phyloP scores from a whole-genome alignment of 2,888 invertebrate genomes.

The Priocnemis perturbator region DNA sequence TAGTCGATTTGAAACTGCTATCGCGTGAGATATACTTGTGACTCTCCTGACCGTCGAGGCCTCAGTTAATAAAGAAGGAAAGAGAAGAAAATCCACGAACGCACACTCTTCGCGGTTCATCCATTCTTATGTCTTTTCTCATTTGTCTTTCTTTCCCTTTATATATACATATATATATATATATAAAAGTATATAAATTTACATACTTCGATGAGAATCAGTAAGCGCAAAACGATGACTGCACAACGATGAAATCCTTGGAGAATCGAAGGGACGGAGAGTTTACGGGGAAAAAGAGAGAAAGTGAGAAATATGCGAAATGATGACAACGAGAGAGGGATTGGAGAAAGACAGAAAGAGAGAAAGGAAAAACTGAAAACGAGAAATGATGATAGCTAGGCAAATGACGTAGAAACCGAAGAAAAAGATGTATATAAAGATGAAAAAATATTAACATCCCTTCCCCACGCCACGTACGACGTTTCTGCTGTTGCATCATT shows the following conservation, averaged over 20 bases:
- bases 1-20: slow-evolving; percentile 30
- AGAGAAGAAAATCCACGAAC: slow-evolving; percentile 1
- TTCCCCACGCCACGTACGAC: slow-evolving; percentile 32
- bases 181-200: background rate
- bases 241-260: slow-evolving; percentile 19
- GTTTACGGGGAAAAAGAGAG: slow-evolving; percentile 27
- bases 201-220: slow-evolving; percentile 14
- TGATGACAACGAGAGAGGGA: no score
- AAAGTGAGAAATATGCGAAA: background rate
- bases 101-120: slow-evolving; percentile 14
- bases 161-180: slow-evolving; percentile 4
- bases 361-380: background rate
- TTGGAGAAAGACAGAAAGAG: background rate
- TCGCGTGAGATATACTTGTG: background rate
- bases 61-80: background rate
- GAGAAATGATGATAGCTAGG: no score
- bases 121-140: slow-evolving; percentile 5
- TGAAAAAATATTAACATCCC: slow-evolving; percentile 19
- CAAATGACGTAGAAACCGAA: no score
- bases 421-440: slow-evolving; percentile 17
- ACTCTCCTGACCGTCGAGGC: slow-evolving; percentile 29
- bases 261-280: slow-evolving; percentile 33
- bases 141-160: slow-evolving; percentile 5
- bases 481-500: slow-evolving; percentile 48
- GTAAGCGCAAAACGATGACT: background rate